Conservation (phyloP, 2,888 invertebrate species). For the Pecten maximus region DNA sequence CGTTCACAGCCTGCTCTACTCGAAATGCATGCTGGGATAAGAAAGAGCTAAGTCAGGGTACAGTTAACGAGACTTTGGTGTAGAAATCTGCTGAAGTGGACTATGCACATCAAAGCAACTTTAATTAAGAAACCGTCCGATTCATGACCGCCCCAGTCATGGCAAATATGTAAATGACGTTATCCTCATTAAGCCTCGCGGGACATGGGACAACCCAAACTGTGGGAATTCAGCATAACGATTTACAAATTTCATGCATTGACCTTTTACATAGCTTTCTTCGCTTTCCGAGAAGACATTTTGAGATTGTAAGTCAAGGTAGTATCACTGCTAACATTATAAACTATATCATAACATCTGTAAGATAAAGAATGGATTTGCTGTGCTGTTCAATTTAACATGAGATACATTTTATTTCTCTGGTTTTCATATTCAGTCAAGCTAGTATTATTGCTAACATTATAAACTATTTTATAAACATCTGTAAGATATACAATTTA, state of each 20-base stretch:
- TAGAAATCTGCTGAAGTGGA: slow-evolving; percentile 6
- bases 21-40: slow-evolving; percentile 11
- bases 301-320: background rate
- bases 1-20: background rate
- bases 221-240: background rate
- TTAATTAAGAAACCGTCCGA: background rate
- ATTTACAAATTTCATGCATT: background rate
- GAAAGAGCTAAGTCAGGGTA: background rate
- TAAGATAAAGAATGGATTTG: no score
- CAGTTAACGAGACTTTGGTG: background rate
- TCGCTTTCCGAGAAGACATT: background rate
- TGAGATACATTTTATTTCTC: no score
- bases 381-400: no score
- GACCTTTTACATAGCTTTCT: background rate
- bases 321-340: background rate
- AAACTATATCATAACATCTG: no score
- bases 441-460: no score
- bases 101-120: slow-evolving; percentile 12
- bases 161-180: background rate
- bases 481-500: no score
- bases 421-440: no score
- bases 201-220: background rate
- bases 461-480: no score
- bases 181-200: background rate
- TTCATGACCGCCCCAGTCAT: background rate